Percentiles rank a stretch among this genome's conserved stretches.
Conservation (phyloP, 2,888 invertebrate species). For the Rhaphigaster nebulosa region DNA sequence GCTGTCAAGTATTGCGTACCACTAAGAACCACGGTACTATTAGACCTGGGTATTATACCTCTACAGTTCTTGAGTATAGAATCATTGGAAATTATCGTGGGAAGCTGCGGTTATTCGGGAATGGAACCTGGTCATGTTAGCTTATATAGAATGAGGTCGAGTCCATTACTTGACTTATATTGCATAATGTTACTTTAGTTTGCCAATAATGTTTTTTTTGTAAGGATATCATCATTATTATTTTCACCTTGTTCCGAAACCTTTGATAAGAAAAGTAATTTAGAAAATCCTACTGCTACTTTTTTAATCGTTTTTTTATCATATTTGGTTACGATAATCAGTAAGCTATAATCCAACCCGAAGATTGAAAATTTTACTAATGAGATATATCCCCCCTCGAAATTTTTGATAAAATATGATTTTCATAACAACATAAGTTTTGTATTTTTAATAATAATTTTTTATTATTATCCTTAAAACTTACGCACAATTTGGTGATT, state of each 20-base stretch:
- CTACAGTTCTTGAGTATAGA: neutral
- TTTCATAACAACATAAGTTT: too few relatives aligned
- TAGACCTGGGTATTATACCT: neutral
- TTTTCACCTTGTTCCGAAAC: neutral
- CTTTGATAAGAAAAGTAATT: neutral
- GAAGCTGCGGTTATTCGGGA: slow-evolving; percentile 2
- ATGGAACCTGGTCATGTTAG: neutral
- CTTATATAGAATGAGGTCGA: neutral
- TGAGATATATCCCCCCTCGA: too few relatives aligned
- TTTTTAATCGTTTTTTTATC: too few relatives aligned
- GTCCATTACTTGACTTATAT: slow-evolving; percentile 1
- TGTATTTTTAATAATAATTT: too few relatives aligned
- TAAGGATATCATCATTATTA: neutral
- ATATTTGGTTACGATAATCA: too few relatives aligned
- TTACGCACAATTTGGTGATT: too few relatives aligned
- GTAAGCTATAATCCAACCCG: too few relatives aligned
- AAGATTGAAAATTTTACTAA: too few relatives aligned
- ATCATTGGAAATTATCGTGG: slow-evolving; percentile 14
- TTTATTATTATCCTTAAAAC: too few relatives aligned
- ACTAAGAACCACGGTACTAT: neutral
- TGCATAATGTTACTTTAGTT: neutral
- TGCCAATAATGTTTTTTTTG: neutral
- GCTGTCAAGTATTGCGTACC: neutral
- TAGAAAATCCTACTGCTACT: too few relatives aligned
- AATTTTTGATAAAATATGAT: too few relatives aligned